A percentile compares a stretch with the other conserved stretches of the same genome.
Conservation (phyloP, 2,888 invertebrate species). For the Nycteola revayana region DNA sequence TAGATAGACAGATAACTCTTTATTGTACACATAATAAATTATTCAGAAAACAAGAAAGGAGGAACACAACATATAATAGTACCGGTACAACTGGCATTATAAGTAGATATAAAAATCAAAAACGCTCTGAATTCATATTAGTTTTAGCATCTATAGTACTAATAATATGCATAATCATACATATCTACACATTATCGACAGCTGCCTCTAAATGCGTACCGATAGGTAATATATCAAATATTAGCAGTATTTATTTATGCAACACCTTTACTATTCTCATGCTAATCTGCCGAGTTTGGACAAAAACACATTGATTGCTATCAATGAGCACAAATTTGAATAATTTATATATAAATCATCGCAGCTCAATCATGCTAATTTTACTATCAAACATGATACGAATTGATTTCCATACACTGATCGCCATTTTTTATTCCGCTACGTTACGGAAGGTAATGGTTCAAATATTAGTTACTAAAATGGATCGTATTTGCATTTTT, state of each 20-base stretch:
- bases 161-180: too few relatives aligned
- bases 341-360: slow-evolving; percentile 67
- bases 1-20: too few relatives aligned
- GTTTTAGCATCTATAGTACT: too few relatives aligned
- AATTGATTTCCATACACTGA: slow-evolving; percentile 27
- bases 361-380: slow-evolving; percentile 49
- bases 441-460: slow-evolving; percentile 34
- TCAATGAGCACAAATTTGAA: slow-evolving; percentile 59
- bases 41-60: too few relatives aligned
- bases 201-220: slow-evolving; percentile 34
- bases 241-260: slow-evolving; percentile 28
- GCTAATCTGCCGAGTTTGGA: slow-evolving; percentile 50
- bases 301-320: slow-evolving; percentile 58
- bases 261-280: slow-evolving; percentile 57
- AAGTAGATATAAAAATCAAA: too few relatives aligned
- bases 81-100: too few relatives aligned
- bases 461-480: slow-evolving; percentile 7
- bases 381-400: slow-evolving; percentile 41
- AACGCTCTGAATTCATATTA: too few relatives aligned
- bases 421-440: slow-evolving; percentile 6
- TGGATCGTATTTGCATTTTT: slow-evolving; percentile 7
- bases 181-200: slow-evolving; percentile 14
- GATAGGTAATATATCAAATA: slow-evolving; percentile 40
- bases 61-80: too few relatives aligned
- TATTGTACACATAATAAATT: too few relatives aligned